Evolutionary conservation across 2,797 vertebrate species (phyloP).

Genomic region (Parotocinclus haroldoi): DNA sequence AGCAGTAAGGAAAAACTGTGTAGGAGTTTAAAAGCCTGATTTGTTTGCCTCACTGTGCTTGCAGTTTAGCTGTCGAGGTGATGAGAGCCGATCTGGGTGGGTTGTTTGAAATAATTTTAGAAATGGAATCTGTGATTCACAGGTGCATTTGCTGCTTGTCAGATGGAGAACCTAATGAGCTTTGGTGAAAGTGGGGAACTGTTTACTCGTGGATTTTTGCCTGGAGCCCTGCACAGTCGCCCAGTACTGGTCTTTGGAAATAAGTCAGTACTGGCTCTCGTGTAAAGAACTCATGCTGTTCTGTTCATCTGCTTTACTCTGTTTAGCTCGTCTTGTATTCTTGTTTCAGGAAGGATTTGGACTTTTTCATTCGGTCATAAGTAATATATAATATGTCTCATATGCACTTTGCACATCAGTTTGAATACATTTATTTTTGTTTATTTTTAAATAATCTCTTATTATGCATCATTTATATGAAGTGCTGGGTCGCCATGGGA

Average conservation of each 20-base stretch:
- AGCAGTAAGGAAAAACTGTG: constrained; percentile 73
- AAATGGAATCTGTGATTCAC: neutral
- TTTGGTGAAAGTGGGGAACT: constrained; percentile 19
- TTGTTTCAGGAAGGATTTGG: neutral
- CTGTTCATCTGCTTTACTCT: constrained; percentile 2
- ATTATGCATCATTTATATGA: too few species aligned
- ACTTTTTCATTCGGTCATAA: neutral
- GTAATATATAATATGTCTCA: too few species aligned
- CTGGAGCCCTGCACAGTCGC: constrained; percentile 6
- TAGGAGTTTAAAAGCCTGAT: constrained; percentile 63
- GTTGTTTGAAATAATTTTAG: neutral
- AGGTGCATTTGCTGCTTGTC: constrained; percentile 15
- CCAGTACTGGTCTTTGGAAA: constrained; percentile 22
- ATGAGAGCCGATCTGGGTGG: constrained; percentile 6
- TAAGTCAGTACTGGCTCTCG: constrained; percentile 11
- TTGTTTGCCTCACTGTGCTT: constrained; percentile 36
- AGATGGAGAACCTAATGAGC: constrained; percentile 7
- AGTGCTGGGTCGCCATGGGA: too few species aligned
- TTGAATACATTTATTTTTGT: too few species aligned
- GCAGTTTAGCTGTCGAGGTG: constrained; percentile 16
- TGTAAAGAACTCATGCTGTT: constrained; percentile 19
- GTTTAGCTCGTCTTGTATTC: neutral
- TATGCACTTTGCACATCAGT: too few species aligned
- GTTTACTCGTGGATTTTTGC: constrained; percentile 28
- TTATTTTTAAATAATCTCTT: too few species aligned